phyloP scores from a whole-genome alignment of 2,888 invertebrate species.

The Ctenicera cuprea region DNA sequence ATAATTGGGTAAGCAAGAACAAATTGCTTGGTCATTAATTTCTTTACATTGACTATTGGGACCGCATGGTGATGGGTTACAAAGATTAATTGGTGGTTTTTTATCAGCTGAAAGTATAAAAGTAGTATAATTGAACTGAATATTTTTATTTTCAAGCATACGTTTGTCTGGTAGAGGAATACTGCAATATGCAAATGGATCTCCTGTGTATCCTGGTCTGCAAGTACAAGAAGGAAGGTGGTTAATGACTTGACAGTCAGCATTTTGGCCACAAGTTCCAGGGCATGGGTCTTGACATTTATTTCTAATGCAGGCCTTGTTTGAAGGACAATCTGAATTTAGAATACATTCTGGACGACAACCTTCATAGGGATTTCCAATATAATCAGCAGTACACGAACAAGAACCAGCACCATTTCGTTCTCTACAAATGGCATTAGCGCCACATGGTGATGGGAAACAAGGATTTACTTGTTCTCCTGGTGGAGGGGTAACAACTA shows the following conservation, averaged over 20 bases:
- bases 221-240: conserved; percentile 81
- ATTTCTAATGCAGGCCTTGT: conserved; percentile 80
- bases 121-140: not conserved
- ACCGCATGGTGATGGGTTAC: conserved; percentile 87
- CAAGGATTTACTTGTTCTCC: conserved; percentile 73
- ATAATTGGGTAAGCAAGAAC: conserved; percentile 84
- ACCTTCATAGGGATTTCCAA: conserved; percentile 80
- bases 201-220: conserved; percentile 77
- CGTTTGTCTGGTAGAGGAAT: conserved; percentile 63
- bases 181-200: conserved; percentile 76
- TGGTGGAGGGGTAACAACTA: conserved; percentile 50
- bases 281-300: conserved; percentile 80
- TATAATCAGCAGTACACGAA: conserved; percentile 76
- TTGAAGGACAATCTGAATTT: conserved; percentile 80
- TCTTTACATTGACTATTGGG: conserved; percentile 86
- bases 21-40: conserved; percentile 83
- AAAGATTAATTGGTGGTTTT: conserved; percentile 76
- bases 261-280: conserved; percentile 79
- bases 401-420: conserved; percentile 74
- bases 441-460: conserved; percentile 80
- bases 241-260: conserved; percentile 79
- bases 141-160: conserved; percentile 22
- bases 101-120: conserved; percentile 45
- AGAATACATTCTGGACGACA: conserved; percentile 80
- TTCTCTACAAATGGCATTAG: conserved; percentile 78